phyloP scores from a whole-genome alignment of 1,140 invertebrate genomes.

The Bacillus rossius region DNA sequence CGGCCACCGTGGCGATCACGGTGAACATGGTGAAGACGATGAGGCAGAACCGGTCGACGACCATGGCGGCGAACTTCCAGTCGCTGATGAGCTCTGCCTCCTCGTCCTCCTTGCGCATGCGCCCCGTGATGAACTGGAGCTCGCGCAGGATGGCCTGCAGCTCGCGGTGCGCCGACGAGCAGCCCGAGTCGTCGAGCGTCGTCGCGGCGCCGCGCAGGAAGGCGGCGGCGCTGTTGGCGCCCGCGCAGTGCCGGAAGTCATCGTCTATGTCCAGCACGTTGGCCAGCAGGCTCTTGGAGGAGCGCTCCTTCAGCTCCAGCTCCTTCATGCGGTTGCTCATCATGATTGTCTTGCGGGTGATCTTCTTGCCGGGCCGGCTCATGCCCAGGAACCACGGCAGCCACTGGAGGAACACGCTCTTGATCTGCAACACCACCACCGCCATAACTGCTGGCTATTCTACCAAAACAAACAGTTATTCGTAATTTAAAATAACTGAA shows the following conservation, averaged over 20 bases:
- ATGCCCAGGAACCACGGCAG: conserved; percentile 92
- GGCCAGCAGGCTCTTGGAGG: conserved; percentile 87
- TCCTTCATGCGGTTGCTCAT: conserved; percentile 85
- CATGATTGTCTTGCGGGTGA: conserved; percentile 84
- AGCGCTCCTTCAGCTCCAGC: conserved; percentile 85
- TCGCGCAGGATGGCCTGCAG: conserved; percentile 83
- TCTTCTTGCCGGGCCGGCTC: conserved; percentile 90
- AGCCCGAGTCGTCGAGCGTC: conserved; percentile 16
- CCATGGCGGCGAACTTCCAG: conserved; percentile 99
- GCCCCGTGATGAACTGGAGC: conserved; percentile 88
- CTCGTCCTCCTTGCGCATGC: conserved; percentile 86
- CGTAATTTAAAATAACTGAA: too few relatives aligned
- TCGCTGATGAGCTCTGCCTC: conserved; percentile 90
- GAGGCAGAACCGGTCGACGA: conserved; percentile 96
- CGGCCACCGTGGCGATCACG: conserved; percentile 89
- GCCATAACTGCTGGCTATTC: too few relatives aligned
- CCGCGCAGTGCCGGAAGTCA: conserved; percentile 67
- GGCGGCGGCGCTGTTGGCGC: conserved; percentile 44
- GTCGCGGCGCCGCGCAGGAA: conserved; percentile 10
- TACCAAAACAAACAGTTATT: too few relatives aligned
- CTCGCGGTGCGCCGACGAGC: conserved; percentile 51
- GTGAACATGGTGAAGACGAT: conserved; percentile 96
- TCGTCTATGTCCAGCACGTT: conserved; percentile 95
- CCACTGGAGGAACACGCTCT: conserved; percentile 92
- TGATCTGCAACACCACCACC: conserved; percentile 75